Conservation (phyloP, 2,888 invertebrate species). For the Aporophyla lueneburgensis region DNA sequence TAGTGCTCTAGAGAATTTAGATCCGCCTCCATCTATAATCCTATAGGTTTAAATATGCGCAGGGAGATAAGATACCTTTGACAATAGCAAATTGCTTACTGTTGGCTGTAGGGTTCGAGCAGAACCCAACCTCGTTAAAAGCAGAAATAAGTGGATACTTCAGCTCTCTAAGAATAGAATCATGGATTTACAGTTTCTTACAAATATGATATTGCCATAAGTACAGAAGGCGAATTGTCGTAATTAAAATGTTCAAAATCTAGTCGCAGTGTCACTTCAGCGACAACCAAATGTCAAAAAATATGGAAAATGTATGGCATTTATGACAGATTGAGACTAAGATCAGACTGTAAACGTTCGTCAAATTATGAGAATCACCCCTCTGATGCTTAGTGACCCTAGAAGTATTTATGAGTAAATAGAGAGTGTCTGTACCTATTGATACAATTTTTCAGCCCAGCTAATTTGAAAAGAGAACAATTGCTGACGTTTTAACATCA, state of each 20-base stretch:
- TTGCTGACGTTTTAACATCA: neutral
- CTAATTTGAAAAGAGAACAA: neutral
- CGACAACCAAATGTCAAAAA: too few species aligned
- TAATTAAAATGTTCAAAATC: too few species aligned
- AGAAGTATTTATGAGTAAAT: neutral
- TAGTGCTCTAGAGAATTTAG: slow-evolving; percentile 20
- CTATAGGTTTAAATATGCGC: neutral
- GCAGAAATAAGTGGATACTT: neutral
- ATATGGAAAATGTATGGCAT: too few species aligned
- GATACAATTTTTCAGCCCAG: neutral
- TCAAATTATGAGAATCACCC: too few species aligned
- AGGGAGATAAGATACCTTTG: neutral
- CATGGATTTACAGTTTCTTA: neutral
- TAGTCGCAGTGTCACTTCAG: too few species aligned
- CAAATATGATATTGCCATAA: neutral
- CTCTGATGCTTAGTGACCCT: neutral
- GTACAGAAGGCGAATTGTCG: too few species aligned
- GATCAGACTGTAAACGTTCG: too few species aligned
- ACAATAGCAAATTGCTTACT: neutral
- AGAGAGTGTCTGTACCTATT: too few species aligned
- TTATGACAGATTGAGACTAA: too few species aligned
- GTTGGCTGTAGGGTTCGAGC: neutral
- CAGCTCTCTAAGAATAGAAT: neutral
- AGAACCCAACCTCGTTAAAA: neutral
- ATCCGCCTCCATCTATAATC: slow-evolving; percentile 6